Evolutionary conservation across 2,113 vertebrate genomes (phyloP), one percentile per base, ranked within the genome.

Genomic region (Ageneiosus marmoratus): DNA sequence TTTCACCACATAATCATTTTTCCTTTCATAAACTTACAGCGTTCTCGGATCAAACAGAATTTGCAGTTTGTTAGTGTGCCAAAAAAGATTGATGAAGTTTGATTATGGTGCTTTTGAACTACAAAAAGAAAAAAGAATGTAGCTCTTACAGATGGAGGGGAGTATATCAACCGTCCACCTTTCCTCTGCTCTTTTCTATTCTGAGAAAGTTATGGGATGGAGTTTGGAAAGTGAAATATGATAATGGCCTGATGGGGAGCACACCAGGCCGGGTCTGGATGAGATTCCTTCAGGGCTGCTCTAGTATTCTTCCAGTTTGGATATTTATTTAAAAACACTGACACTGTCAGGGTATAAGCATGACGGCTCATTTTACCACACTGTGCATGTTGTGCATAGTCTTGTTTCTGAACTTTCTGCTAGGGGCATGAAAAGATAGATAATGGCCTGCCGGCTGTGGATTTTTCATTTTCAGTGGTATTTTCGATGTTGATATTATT

Each of bases 221-320:
- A 73, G 79, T 77, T 77, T 48, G 22, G n/a, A 75, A 83, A 80
- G 48, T 83, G 80, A 86, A 83, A 83, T 77, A 88, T 83, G 80
- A 56, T 84, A 82, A 88, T 84, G 48, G 80, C 15, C 75, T 67
- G 82, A 62, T 34, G 62, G 70, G 62, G 84, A 41, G 55, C 44
- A 62, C 53, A 73, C 60, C 81, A 83, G 67, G 60, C 84, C 62
- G 78, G 83, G 77, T 53, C 72, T 78, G 77, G 44, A 83, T 80
- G 84, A 80, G 80, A 67, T 83, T 83, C 46, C 80, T 78, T 77
- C 63, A 87, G 84, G 84, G 73, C 73, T 81, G 79, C 67, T 74
- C 37, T 24, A 84, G 62, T 29, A 24, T 81, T 83, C 77, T 24
- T 76, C 50, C 79, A 80, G 80, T 83, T 70, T 50, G 72, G 78